phyloP scores from a whole-genome alignment of 2,888 invertebrate genomes.

The Leptinotarsa rubiginosa region DNA sequence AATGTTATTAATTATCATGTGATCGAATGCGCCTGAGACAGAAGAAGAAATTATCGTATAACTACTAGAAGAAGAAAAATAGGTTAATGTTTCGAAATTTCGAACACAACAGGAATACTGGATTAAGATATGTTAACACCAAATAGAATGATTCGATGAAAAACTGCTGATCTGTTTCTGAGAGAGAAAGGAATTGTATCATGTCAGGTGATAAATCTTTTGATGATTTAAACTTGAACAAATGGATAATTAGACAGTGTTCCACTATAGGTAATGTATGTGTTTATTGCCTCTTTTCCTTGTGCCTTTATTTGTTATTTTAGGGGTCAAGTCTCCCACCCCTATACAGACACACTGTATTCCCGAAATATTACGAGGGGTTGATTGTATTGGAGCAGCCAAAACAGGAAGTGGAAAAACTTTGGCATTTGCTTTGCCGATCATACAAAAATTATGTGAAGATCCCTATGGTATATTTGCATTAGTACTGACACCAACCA shows the following conservation, averaged over 20 bases:
- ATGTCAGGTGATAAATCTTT: constrained; percentile 64
- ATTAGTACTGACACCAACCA: constrained; percentile 92
- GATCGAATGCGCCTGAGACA: too few relatives aligned
- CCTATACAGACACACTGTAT: constrained; percentile 87
- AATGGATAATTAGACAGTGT: constrained; percentile 81
- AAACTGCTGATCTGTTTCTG: too few relatives aligned
- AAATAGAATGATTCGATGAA: too few relatives aligned
- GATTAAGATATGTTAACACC: too few relatives aligned
- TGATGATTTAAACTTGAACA: constrained; percentile 73
- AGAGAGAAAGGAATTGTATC: background rate
- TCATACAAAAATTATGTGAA: constrained; percentile 89
- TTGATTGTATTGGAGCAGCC: constrained; percentile 94
- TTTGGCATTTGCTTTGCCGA: constrained; percentile 95
- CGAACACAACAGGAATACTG: too few relatives aligned
- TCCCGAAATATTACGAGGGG: constrained; percentile 79
- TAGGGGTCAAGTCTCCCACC: constrained; percentile 83
- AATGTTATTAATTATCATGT: too few relatives aligned
- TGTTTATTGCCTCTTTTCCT: constrained; percentile 21
- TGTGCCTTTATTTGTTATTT: constrained; percentile 36
- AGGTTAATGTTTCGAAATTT: too few relatives aligned
- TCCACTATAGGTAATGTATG: constrained; percentile 72
- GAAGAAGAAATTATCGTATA: too few relatives aligned
- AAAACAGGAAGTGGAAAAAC: constrained; percentile 99
- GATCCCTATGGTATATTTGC: constrained; percentile 98
- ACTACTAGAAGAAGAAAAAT: too few relatives aligned